phyloP scores from a whole-genome alignment of 2,113 vertebrate species.

The Scomber colias region DNA sequence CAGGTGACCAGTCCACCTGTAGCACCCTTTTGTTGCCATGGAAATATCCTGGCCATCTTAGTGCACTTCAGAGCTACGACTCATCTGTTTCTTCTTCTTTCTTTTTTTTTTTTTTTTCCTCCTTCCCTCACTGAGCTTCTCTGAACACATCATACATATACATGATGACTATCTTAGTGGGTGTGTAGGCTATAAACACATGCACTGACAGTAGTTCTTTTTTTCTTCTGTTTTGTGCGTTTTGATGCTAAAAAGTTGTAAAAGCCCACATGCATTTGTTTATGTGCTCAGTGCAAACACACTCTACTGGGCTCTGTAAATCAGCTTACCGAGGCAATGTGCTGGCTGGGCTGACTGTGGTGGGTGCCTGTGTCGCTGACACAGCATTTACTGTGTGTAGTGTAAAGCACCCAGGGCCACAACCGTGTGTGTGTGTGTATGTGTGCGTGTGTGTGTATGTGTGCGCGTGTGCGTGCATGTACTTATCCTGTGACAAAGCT shows the following conservation, averaged over 20 bases:
- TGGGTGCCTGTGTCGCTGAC: slow-evolving; percentile 78
- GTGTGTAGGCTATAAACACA: slow-evolving; percentile 26
- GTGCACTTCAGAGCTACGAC: slow-evolving; percentile 57
- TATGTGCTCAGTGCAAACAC: slow-evolving; percentile 72
- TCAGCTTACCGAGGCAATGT: slow-evolving; percentile 81
- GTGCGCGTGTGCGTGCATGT: slow-evolving; percentile 13
- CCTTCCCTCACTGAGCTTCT: slow-evolving; percentile 43
- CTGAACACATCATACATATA: slow-evolving; percentile 36
- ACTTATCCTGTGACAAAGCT: slow-evolving; percentile 59
- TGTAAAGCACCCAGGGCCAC: slow-evolving; percentile 72
- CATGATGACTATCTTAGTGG: slow-evolving; percentile 30
- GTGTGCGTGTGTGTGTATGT: slow-evolving; percentile 36
- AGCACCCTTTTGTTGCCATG: slow-evolving; percentile 80
- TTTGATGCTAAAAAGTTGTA: slow-evolving; percentile 56
- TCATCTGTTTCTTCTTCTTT: slow-evolving; percentile 37
- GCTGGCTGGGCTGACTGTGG: slow-evolving; percentile 74
- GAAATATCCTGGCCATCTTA: slow-evolving; percentile 72
- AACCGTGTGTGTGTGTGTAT: slow-evolving; percentile 32
- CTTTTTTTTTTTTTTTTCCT: slow-evolving; percentile 4
- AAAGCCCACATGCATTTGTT: slow-evolving; percentile 70
- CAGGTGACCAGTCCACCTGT: slow-evolving; percentile 80
- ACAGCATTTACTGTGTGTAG: slow-evolving; percentile 74
- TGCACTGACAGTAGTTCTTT: slow-evolving; percentile 15
- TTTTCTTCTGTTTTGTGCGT: slow-evolving; percentile 36
- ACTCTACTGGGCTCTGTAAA: slow-evolving; percentile 69